Percentiles rank a stretch among this genome's conserved stretches.
phyloP scores from a whole-genome alignment of 2,797 vertebrate species.

The Rhyacichthys aspro region DNA sequence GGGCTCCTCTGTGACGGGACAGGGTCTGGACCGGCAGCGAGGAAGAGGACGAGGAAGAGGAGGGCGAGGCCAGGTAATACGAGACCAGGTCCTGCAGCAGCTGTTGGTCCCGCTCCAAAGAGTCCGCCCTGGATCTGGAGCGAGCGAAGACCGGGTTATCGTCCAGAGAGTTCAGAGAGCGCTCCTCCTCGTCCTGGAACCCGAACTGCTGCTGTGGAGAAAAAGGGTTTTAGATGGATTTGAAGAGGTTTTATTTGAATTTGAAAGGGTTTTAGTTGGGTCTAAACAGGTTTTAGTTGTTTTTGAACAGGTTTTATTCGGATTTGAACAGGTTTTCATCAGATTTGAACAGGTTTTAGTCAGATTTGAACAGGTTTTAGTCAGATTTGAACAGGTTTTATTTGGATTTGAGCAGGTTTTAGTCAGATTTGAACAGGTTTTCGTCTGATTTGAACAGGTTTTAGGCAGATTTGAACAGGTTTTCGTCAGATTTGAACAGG shows the following conservation, averaged over 20 bases:
- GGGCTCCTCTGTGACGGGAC: conserved; percentile 62
- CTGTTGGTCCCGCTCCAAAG: conserved; percentile 74
- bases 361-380: too few species aligned
- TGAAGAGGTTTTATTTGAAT: too few species aligned
- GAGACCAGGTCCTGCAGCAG: conserved; percentile 87
- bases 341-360: neutral
- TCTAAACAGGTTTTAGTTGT: neutral
- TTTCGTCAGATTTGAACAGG: too few species aligned
- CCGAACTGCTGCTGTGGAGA: conserved; percentile 76
- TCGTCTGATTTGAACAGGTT: too few species aligned
- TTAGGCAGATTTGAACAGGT: neutral
- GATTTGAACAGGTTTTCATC: too few species aligned
- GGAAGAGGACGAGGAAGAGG: conserved; percentile 57
- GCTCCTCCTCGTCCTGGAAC: conserved; percentile 81
- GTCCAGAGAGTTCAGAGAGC: conserved; percentile 77
- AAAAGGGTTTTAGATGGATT: neutral
- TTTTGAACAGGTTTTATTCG: neutral
- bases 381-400: neutral
- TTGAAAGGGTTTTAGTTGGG: too few species aligned
- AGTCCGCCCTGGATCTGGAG: conserved; percentile 37
- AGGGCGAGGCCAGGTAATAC: conserved; percentile 75
- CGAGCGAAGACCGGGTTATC: conserved; percentile 60
- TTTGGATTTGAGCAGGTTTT: too few species aligned
- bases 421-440: neutral
- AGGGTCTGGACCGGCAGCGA: conserved; percentile 64